Evolutionary conservation across 1,140 invertebrate species (phyloP), one percentile per base, ranked within the genome.

Genomic region (Acromyrmex charruanus): DNA sequence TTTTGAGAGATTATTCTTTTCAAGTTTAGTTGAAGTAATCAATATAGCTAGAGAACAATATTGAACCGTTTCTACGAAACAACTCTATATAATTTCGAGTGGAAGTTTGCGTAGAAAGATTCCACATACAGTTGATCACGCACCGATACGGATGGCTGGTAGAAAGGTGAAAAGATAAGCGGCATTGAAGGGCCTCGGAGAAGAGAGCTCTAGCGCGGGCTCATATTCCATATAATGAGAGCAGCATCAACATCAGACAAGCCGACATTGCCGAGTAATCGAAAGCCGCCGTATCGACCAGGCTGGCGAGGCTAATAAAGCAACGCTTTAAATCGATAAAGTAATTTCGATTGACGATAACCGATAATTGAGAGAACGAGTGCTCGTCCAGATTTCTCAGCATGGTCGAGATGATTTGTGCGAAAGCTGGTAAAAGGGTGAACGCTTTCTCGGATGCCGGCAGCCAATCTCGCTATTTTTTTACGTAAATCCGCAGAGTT

Each of bases 161-260:
- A 66, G 72, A 88, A 71, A 77, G 49, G 74, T 58, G 53, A 77
- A 89, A 77, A 77, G 68, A 77, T 69, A 89, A 39, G 68, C 59
- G 31, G 49, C 28, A 10, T 63, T 44, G 66, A 61, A 77, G 79
- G 58, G 44, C 39, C 63, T 31, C 35, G n/a, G 14, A 77, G 80
- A 90, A 86, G 87, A 90, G 90, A 92, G 88, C 92, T 69, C 49
- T 87, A 94, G 93, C 93, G 90, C 92, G 91, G 91, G 92, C 92
- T 94, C 92, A 94, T 94, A 94, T 94, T 94, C 92, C 92, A 92
- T 88, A 93, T 94, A 94, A 94, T 94, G 93, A 94, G 89, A 87
- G 89, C 89, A 90, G 81, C 86, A 87, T 53, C 91, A 85, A 94
- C 91, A 94, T 93, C 93, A 93, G 89, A 91, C 91, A 91, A 86